Evolutionary conservation across 2,797 vertebrate genomes (phyloP).

Genomic region (Arnoldichthys spilopterus): DNA sequence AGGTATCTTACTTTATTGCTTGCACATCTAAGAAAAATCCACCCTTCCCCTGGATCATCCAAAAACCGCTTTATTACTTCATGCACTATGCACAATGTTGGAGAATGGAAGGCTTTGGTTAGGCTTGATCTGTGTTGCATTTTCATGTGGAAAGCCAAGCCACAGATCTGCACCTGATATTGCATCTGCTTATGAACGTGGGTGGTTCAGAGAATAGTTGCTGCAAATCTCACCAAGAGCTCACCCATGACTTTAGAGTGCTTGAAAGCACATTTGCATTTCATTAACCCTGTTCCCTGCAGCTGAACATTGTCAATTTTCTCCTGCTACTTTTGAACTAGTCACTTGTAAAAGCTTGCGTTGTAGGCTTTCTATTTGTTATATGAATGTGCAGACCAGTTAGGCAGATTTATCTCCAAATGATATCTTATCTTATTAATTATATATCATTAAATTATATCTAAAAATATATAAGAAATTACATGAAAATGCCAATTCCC

Average conservation of each 20-base stretch:
- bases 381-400: background rate
- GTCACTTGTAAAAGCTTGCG: background rate
- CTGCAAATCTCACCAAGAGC: background rate
- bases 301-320: background rate
- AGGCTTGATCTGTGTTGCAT: background rate
- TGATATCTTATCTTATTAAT: too few relatives aligned
- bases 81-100: background rate
- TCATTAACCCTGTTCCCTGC: constrained; percentile 3
- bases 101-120: background rate
- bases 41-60: background rate
- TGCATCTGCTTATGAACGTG: background rate
- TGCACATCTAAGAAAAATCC: background rate
- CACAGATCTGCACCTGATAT: background rate
- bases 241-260: background rate
- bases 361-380: background rate
- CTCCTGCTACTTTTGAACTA: background rate
- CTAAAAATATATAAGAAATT: too few relatives aligned
- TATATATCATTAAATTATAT: too few relatives aligned
- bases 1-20: constrained; percentile 1
- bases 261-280: constrained; percentile 1
- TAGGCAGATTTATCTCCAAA: background rate
- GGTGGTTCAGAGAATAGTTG: background rate
- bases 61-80: background rate
- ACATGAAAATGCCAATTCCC: too few relatives aligned
- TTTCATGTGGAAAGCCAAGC: background rate